Conservation (phyloP, 1,140 invertebrate genomes). For the Micrasema minimum region DNA sequence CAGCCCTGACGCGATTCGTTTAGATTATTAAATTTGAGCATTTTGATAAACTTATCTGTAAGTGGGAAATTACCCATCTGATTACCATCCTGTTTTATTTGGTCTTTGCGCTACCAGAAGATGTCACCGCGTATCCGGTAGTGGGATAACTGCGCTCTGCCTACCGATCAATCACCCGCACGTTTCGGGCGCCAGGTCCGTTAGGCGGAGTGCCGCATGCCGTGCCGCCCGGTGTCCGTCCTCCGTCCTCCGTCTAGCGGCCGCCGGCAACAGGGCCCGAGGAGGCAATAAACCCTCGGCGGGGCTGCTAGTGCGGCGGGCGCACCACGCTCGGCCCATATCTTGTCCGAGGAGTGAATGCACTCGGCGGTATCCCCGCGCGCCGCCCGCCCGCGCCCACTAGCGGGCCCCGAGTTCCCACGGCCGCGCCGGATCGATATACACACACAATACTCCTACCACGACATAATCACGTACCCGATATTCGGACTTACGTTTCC, state of each 20-base stretch:
- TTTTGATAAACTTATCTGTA: too few relatives aligned
- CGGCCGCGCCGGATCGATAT: constrained; percentile 39
- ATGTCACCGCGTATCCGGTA: too few relatives aligned
- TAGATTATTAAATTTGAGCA: too few relatives aligned
- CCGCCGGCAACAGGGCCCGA: too few relatives aligned
- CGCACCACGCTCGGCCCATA: constrained; percentile 21
- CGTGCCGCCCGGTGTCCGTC: background rate
- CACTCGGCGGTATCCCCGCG: constrained; percentile 26
- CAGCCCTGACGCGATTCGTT: too few relatives aligned
- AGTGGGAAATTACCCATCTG: too few relatives aligned
- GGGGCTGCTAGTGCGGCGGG: background rate
- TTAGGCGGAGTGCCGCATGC: background rate
- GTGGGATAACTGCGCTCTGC: background rate
- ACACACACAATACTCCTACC: constrained; percentile 31
- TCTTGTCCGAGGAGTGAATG: constrained; percentile 34
- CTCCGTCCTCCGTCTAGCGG: too few relatives aligned
- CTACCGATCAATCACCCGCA: constrained; percentile 8
- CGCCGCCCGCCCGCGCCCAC: background rate
- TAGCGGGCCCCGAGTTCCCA: constrained; percentile 14
- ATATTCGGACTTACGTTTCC: constrained; percentile 8
- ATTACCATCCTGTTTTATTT: too few relatives aligned
- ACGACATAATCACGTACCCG: constrained; percentile 14
- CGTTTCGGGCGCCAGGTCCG: constrained; percentile 9
- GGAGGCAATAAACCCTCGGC: too few relatives aligned
- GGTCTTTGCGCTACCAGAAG: too few relatives aligned